phyloP scores from a whole-genome alignment of 2,113 vertebrate species.

The Pluvianellus socialis region DNA sequence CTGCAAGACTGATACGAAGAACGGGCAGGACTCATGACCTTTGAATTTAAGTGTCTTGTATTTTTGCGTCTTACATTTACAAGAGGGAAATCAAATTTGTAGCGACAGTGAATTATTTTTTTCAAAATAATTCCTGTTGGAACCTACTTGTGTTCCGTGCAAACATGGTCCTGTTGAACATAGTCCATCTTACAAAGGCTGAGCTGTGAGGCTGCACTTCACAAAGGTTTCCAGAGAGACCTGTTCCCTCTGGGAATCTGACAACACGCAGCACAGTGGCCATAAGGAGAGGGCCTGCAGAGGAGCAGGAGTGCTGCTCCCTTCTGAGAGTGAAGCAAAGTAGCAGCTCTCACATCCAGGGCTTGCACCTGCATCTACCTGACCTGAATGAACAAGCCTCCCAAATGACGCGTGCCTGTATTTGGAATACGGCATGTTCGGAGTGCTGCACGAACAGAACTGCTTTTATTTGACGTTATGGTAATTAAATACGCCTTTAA shows the following conservation, averaged over 20 bases:
- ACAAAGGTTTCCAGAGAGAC: background rate
- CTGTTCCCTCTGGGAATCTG: background rate
- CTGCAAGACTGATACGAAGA: background rate
- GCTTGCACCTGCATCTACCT: background rate
- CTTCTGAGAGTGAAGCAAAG: background rate
- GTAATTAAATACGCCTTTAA: background rate
- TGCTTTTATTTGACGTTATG: background rate
- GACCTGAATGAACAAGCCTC: background rate
- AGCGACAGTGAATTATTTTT: background rate
- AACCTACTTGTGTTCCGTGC: background rate
- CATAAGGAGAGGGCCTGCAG: background rate
- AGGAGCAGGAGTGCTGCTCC: background rate
- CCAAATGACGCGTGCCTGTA: fast-evolving
- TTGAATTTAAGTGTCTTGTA: background rate
- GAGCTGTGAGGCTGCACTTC: background rate
- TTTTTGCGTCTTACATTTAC: background rate
- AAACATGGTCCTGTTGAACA: background rate
- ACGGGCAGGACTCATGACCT: background rate
- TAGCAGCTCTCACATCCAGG: background rate
- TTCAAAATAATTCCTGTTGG: background rate
- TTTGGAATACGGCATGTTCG: background rate
- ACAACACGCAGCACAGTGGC: background rate
- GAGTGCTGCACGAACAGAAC: background rate
- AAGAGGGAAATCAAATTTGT: background rate
- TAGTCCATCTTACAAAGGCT: background rate